Evolutionary conservation across 2,888 invertebrate genomes (phyloP).

Genomic region (Coelopa pilipes): DNA sequence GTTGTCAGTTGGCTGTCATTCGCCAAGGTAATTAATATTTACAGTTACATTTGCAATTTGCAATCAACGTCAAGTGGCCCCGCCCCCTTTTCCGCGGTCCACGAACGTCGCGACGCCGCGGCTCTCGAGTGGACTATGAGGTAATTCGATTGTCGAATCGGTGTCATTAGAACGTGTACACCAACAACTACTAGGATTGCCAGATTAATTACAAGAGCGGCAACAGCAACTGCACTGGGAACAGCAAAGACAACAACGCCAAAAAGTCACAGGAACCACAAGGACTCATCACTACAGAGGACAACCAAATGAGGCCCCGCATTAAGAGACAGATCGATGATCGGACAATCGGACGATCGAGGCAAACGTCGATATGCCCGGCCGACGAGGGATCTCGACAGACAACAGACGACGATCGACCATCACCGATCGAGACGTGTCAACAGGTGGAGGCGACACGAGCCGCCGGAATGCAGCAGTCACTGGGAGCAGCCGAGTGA

Average conservation of each 20-base stretch:
- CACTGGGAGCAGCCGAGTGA: neutral
- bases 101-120: neutral
- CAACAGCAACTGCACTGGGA: constrained; percentile 25
- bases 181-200: too few species aligned
- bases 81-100: neutral
- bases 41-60: constrained; percentile 24
- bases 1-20: constrained; percentile 30
- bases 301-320: too few species aligned
- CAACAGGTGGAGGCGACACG: neutral
- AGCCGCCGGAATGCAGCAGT: neutral
- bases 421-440: constrained; percentile 14
- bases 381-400: too few species aligned
- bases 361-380: too few species aligned
- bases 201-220: too few species aligned
- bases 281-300: too few species aligned
- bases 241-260: neutral
- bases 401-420: too few species aligned
- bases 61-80: constrained; percentile 16
- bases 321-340: too few species aligned
- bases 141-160: constrained; percentile 34
- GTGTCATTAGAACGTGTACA: constrained; percentile 8
- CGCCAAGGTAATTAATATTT: constrained; percentile 39
- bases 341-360: too few species aligned
- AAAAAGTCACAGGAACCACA: too few species aligned
- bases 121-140: constrained; percentile 27